These are phyloP conservation scores for Corella eumyota DNA, from an alignment of 23 tunicate species.

Conservation along the genomic window DNA sequence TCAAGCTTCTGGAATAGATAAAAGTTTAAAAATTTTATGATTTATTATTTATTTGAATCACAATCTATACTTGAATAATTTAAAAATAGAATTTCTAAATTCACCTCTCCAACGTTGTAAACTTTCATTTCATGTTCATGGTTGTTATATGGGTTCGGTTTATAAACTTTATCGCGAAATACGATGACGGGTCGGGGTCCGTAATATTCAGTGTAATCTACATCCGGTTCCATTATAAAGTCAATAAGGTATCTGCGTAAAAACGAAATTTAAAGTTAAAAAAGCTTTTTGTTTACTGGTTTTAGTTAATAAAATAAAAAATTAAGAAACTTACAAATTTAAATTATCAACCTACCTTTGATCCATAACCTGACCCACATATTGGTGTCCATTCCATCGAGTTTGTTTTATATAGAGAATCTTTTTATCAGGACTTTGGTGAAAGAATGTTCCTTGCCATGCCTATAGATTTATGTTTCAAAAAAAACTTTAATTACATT, in stretches of 20 bases:
- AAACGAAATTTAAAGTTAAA: too few relatives aligned
- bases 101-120: conserved; percentile 22
- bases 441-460: conserved; percentile 58
- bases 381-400: conserved; percentile 64
- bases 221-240: conserved; percentile 18
- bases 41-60: too few relatives aligned
- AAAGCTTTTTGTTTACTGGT: too few relatives aligned
- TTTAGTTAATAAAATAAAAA: too few relatives aligned
- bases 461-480: conserved; percentile 25
- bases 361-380: conserved; percentile 60
- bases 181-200: conserved; percentile 84
- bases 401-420: conserved; percentile 49
- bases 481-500: too few relatives aligned
- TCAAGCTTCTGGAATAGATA: too few relatives aligned
- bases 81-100: too few relatives aligned
- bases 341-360: conserved; percentile 65
- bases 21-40: too few relatives aligned
- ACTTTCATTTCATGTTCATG: conserved; percentile 56
- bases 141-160: conserved; percentile 31
- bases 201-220: conserved; percentile 47
- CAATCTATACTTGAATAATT: too few relatives aligned
- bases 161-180: conserved; percentile 63
- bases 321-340: neutral
- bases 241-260: conserved; percentile 34
- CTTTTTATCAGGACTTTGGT: conserved; percentile 24